Conservation (phyloP, 2,888 invertebrate species). For the Diaphora mendica region DNA sequence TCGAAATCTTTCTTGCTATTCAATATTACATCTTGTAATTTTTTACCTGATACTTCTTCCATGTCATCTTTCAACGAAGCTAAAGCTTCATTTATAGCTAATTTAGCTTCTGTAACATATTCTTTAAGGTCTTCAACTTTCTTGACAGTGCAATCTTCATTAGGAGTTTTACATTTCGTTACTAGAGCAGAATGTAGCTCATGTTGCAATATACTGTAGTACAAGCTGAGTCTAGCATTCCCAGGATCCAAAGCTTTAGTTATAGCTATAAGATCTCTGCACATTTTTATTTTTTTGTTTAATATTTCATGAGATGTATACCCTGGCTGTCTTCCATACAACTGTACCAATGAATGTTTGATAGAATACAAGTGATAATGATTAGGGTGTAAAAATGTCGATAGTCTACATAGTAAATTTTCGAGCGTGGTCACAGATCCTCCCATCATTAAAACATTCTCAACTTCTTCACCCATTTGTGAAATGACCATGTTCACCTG, state of each 20-base stretch:
- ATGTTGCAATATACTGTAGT: conserved; percentile 91
- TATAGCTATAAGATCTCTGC: conserved; percentile 88
- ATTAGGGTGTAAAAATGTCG: conserved; percentile 92
- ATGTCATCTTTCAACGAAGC: conserved; percentile 81
- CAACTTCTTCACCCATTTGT: conserved; percentile 92
- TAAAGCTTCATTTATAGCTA: conserved; percentile 76
- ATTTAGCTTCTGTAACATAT: conserved; percentile 78
- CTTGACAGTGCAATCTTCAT: conserved; percentile 62
- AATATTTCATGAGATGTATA: conserved; percentile 87
- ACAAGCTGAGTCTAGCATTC: conserved; percentile 91
- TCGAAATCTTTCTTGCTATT: conserved; percentile 81
- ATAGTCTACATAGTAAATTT: conserved; percentile 88
- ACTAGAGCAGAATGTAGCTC: conserved; percentile 88
- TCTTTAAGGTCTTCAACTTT: conserved; percentile 70
- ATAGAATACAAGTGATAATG: conserved; percentile 94
- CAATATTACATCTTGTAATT: conserved; percentile 79
- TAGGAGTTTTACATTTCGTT: conserved; percentile 79
- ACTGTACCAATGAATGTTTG: conserved; percentile 93
- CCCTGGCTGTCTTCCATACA: conserved; percentile 90
- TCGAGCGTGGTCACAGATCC: conserved; percentile 88
- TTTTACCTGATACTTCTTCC: conserved; percentile 85
- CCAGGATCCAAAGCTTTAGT: conserved; percentile 90
- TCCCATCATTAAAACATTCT: conserved; percentile 87
- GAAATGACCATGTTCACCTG: conserved; percentile 89
- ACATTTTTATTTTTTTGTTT: conserved; percentile 89